These are phyloP conservation scores for Oegoconia quadripuncta DNA, from an alignment of 2,888 invertebrate genomes.

Conservation along the genomic window DNA sequence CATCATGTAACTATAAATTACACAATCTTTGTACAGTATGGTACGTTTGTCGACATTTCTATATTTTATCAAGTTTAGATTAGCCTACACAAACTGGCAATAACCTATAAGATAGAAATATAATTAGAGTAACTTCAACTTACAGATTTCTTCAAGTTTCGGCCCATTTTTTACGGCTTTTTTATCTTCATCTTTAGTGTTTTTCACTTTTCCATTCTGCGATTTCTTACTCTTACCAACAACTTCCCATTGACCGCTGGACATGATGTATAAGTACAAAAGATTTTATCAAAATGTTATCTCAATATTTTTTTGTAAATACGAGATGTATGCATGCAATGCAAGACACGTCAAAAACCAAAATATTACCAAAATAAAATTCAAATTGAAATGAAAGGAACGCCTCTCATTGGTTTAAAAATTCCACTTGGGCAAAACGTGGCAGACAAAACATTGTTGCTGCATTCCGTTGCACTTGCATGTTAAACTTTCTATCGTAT, in stretches of 20 bases:
- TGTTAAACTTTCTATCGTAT: too few relatives aligned
- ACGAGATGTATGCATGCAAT: conserved; percentile 42
- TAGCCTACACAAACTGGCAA: not conserved
- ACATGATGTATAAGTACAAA: conserved; percentile 47
- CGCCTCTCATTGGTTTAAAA: conserved; percentile 48
- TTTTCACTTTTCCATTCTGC: conserved; percentile 73
- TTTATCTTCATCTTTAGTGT: conserved; percentile 79
- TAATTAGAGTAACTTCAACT: conserved; percentile 38
- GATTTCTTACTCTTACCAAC: conserved; percentile 83
- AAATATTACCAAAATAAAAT: conserved; percentile 40
- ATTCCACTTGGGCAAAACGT: conserved; percentile 73
- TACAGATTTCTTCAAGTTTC: conserved; percentile 87
- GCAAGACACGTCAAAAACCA: conserved; percentile 70
- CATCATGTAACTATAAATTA: too few relatives aligned
- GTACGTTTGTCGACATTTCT: too few relatives aligned
- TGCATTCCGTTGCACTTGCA: conserved; percentile 23
- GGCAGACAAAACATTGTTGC: conserved; percentile 42
- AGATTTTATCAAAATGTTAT: conserved; percentile 29
- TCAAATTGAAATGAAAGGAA: conserved; percentile 34
- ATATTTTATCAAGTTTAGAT: too few relatives aligned
- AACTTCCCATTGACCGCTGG: conserved; percentile 84
- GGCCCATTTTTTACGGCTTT: conserved; percentile 81
- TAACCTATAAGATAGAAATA: not conserved
- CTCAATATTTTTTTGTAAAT: conserved; percentile 56
- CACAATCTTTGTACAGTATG: too few relatives aligned